phyloP scores from a whole-genome alignment of 2,888 invertebrate genomes.

The Kryphioiulus occultus region DNA sequence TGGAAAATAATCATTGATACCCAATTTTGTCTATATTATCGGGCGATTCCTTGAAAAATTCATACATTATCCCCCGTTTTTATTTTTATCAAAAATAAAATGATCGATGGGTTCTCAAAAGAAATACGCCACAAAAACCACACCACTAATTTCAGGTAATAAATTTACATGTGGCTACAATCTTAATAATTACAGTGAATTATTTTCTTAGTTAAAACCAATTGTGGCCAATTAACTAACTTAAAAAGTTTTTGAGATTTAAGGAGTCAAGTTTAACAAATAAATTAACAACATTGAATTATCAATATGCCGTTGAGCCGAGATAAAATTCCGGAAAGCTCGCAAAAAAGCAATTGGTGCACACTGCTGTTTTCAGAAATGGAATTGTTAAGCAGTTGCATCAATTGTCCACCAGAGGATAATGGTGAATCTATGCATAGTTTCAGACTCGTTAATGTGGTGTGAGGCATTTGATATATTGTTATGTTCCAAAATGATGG shows the following conservation, averaged over 20 bases:
- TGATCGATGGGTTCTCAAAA: background rate
- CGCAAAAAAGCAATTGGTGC: too few relatives aligned
- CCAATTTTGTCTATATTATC: background rate
- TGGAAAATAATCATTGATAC: background rate
- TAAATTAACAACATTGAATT: too few relatives aligned
- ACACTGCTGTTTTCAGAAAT: too few relatives aligned
- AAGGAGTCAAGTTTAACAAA: too few relatives aligned
- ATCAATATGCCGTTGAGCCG: too few relatives aligned
- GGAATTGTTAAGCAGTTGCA: too few relatives aligned
- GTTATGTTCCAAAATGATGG: too few relatives aligned
- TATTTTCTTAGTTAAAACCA: background rate
- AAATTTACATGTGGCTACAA: background rate
- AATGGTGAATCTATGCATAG: too few relatives aligned
- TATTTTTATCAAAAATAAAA: background rate
- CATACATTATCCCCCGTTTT: background rate
- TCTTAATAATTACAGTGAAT: background rate
- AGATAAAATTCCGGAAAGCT: too few relatives aligned
- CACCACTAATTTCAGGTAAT: background rate
- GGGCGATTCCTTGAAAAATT: background rate
- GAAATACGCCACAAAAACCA: background rate
- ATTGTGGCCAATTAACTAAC: background rate
- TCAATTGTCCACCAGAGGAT: too few relatives aligned
- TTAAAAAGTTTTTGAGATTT: background rate
- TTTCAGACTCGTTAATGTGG: too few relatives aligned
- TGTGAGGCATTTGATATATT: too few relatives aligned